These are phyloP conservation scores for Drosophila ohnishii DNA, from an alignment of 1,140 invertebrate genomes.

Conservation along the genomic window DNA sequence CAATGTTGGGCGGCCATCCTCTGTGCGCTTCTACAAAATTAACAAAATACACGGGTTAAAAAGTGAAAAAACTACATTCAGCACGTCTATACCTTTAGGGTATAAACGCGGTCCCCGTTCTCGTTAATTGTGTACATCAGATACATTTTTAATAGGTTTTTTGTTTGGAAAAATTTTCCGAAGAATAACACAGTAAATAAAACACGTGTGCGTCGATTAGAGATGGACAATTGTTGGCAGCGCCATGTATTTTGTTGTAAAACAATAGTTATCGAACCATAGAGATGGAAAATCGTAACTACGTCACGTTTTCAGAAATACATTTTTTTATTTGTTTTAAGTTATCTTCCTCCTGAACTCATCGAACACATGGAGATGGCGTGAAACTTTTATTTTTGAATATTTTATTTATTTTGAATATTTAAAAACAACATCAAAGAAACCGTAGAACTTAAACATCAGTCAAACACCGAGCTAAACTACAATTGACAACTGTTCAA, in stretches of 20 bases:
- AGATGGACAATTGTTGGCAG: not conserved
- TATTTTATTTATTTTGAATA: too few relatives aligned
- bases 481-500: too few relatives aligned
- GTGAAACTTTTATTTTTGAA: too few relatives aligned
- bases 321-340: not conserved
- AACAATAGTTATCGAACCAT: not conserved
- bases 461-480: too few relatives aligned
- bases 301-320: not conserved
- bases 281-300: not conserved
- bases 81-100: slow-evolving; percentile 86
- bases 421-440: too few relatives aligned
- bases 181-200: slow-evolving; percentile 35
- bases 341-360: not conserved
- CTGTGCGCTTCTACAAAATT: slow-evolving; percentile 87
- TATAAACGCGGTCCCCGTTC: slow-evolving; percentile 88
- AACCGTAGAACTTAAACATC: too few relatives aligned
- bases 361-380: too few relatives aligned
- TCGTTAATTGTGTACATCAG: slow-evolving; percentile 89
- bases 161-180: not conserved
- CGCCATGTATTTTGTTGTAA: not conserved
- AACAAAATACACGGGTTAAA: slow-evolving; percentile 21
- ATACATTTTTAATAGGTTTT: slow-evolving; percentile 86
- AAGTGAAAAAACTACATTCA: not conserved
- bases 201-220: slow-evolving; percentile 61
- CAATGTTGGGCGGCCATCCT: slow-evolving; percentile 90